Base-by-base conservation (phyloP, 2,113 vertebrate species). In the Eira barbara region DNA sequence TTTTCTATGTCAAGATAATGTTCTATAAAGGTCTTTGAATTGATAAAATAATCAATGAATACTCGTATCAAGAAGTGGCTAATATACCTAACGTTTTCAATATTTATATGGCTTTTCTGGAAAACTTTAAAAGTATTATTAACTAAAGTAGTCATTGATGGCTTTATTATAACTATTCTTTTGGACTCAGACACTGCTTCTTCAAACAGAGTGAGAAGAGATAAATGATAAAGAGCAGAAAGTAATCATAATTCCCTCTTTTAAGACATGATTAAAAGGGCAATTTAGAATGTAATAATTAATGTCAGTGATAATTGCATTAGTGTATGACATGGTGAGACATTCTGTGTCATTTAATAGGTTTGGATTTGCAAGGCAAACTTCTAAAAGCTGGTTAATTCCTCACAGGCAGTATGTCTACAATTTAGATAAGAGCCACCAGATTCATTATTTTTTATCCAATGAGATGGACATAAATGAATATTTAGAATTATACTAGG, bases 261-360 rank as follows among this genome's bases (percentile, higher is more conserved):
- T 97, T 93, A 92, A 85, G 80, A 88, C 71, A 97, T 94, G 94
- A 97, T 97, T 97, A 97, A 98, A 97, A 96, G 63, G 39, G 76
- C 47, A 98, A 96, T 96, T 96, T 84, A 92, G 61, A 97, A 92
- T 94, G 34, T 91, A 95, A 96, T 81, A 98, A 97, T 96, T 97
- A 97, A 97, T 94, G 55, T 94, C 94, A 92, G 34, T 94, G 87
- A 94, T 95, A 98, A 97, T 92, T 95, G 49, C 84, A 67, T 91
- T 94, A 92, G 73, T 55, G 39, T 84, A 97, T 96, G 90, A 90
- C 95, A 97, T 93, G 76, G 90, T 96, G 90, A 94, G 84, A 97
- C 29, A 98, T 71, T 94, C 39, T 74, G 49, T 93, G 84, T 85
- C 71, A 94, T 90, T 97, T 95, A 95, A 96, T 94, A 95, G 76